These are phyloP conservation scores for Epizoanthus rinbou DNA, from an alignment of 92 coral and sea anemone species.

Conservation along the genomic window DNA sequence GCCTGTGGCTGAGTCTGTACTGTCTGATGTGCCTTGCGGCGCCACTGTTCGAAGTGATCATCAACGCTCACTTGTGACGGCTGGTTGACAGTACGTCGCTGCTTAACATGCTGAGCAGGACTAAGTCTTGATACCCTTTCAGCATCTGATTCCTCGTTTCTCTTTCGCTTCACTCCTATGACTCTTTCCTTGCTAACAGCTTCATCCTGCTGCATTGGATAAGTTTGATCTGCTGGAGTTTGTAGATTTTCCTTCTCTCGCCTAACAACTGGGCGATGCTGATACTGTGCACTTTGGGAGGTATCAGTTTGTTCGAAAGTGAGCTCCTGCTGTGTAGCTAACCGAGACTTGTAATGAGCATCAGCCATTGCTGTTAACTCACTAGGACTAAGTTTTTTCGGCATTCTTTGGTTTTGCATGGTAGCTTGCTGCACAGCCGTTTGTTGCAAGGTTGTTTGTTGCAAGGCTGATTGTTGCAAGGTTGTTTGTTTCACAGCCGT, in stretches of 20 bases:
- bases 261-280: background rate
- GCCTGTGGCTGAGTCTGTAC: constrained; percentile 23
- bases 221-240: constrained; percentile 4
- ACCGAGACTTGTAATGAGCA: constrained; percentile 23
- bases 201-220: background rate
- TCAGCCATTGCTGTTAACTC: constrained; percentile 29
- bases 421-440: background rate
- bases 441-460: background rate
- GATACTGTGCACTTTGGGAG: background rate
- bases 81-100: constrained; percentile 59
- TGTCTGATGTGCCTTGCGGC: constrained; percentile 57
- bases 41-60: constrained; percentile 89
- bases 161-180: constrained; percentile 11
- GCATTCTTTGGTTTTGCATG: background rate
- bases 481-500: no score
- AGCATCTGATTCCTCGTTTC: constrained; percentile 7
- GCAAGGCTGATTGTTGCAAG: no score
- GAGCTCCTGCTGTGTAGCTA: background rate
- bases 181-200: background rate
- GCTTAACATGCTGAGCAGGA: constrained; percentile 26
- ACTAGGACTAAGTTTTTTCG: constrained; percentile 16
- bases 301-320: background rate
- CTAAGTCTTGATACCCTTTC: constrained; percentile 35
- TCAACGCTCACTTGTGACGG: constrained; percentile 72
- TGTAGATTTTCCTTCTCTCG: constrained; percentile 1